phyloP scores from a whole-genome alignment of 2,113 vertebrate species.

The Uropsilus gracilis region DNA sequence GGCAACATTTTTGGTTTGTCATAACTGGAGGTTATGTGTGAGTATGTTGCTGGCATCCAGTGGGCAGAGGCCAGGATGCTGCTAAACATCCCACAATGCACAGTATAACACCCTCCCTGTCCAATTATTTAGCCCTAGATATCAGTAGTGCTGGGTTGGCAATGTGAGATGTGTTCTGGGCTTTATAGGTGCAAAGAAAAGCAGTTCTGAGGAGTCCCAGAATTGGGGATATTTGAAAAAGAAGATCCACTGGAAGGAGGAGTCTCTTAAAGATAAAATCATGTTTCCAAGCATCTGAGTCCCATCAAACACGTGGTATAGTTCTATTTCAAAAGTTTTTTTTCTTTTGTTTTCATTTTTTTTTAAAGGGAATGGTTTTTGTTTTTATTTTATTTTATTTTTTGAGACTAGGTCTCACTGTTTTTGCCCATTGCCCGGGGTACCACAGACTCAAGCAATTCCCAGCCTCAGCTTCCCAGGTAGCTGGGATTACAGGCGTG shows the following conservation, averaged over 20 bases:
- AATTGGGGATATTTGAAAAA: neutral
- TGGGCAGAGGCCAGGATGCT: neutral
- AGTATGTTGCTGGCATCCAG: neutral
- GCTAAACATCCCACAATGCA: neutral
- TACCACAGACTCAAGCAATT: too few species aligned
- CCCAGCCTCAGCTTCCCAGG: too few species aligned
- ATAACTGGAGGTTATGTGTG: too few species aligned
- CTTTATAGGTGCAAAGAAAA: conserved; percentile 10
- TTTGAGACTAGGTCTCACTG: too few species aligned
- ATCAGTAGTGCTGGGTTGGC: neutral
- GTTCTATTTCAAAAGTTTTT: conserved; percentile 5
- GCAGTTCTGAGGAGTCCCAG: neutral
- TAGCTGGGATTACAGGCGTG: too few species aligned
- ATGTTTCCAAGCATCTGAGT: neutral
- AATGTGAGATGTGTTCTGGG: neutral
- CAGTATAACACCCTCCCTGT: neutral
- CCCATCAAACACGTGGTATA: neutral
- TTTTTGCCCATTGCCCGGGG: too few species aligned
- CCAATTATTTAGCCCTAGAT: neutral
- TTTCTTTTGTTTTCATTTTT: too few species aligned
- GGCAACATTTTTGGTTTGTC: neutral
- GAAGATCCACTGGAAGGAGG: neutral
- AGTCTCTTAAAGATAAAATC: neutral
- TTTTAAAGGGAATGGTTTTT: too few species aligned
- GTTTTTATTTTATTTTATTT: too few species aligned